Evolutionary conservation across 2,113 vertebrate species (phyloP), one percentile per base, ranked within the genome.

Genomic region (Hippolais icterina): DNA sequence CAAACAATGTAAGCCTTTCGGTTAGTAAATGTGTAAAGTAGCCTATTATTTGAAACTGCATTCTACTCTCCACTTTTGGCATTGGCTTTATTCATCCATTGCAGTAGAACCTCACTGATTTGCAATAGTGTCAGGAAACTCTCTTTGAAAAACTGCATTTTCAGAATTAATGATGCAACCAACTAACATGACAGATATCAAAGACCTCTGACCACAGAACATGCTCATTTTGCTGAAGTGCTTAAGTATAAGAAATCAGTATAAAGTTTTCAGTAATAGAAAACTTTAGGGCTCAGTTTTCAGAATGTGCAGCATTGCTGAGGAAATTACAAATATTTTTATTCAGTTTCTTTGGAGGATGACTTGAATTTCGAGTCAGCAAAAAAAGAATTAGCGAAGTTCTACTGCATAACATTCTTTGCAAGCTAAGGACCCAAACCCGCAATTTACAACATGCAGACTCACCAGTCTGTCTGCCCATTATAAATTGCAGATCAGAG

Each of bases 401-500:
- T 96, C 93, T 94, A 95, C 87, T 94, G 93, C 95, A 11, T 89
- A 93, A 95, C 77, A 87, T 87, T 95, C 68, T 93, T 79, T 96
- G 95, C 95, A 96, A 97, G 90, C 95, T 97, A 93, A 95, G 93
- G 95, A 96, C 91, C 89, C 83, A 91, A 96, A 96, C 94, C 94
- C 90, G 63, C 96, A 97, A 96, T 97, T 96, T 96, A 97, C 95
- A 96, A 96, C 96, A 96, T 94, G 95, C 95, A 93, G 96, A 96
- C 96, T 96, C 96, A 97, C 96, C 89, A 93, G 87, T 87, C 93
- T 95, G 94, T 95, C 94, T 96, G 93, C 95, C 91, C 95, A 87
- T 96, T 96, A 94, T 96, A 97, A 96, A 96, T 96, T 97, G 96
- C 94, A 97, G 93, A 95, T 94, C 93, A 95, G 87, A 96, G 93